Percentiles rank a stretch among this genome's conserved stretches.
phyloP scores from a whole-genome alignment of 2,797 vertebrate genomes.

The Thaleichthys pacificus region DNA sequence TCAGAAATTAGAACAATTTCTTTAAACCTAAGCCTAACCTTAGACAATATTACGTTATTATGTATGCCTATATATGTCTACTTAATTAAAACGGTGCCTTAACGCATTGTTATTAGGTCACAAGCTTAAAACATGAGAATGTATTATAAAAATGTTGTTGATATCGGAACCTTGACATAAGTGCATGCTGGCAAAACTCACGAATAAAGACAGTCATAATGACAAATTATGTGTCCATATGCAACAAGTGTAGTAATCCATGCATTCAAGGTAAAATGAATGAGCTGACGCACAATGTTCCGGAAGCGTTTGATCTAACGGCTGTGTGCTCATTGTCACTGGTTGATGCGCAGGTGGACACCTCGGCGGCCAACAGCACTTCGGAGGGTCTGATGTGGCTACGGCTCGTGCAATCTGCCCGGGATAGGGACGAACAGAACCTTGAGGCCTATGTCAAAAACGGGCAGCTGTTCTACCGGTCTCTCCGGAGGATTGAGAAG shows the following conservation, averaged over 20 bases:
- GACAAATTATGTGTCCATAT: not conserved
- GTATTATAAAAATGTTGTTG: not conserved
- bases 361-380: slow-evolving; percentile 90
- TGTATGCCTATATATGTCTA: not conserved
- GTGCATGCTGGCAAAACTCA: not conserved
- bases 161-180: not conserved
- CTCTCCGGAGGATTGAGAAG: slow-evolving; percentile 91
- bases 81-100: too few species aligned
- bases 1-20: not conserved
- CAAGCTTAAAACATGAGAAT: not conserved
- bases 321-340: not conserved
- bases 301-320: slow-evolving; percentile 7
- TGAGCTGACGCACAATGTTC: not conserved
- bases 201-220: not conserved
- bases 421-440: slow-evolving; percentile 94
- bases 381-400: slow-evolving; percentile 96
- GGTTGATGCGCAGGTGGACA: slow-evolving; percentile 84
- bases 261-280: not conserved
- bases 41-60: not conserved
- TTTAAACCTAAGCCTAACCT: not conserved
- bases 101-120: too few species aligned
- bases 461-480: slow-evolving; percentile 94
- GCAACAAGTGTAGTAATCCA: not conserved
- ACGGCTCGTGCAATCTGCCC: slow-evolving; percentile 90
- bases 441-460: slow-evolving; percentile 97